Conservation (phyloP, 2,888 invertebrate genomes). For the Nymphalis polychloros region DNA sequence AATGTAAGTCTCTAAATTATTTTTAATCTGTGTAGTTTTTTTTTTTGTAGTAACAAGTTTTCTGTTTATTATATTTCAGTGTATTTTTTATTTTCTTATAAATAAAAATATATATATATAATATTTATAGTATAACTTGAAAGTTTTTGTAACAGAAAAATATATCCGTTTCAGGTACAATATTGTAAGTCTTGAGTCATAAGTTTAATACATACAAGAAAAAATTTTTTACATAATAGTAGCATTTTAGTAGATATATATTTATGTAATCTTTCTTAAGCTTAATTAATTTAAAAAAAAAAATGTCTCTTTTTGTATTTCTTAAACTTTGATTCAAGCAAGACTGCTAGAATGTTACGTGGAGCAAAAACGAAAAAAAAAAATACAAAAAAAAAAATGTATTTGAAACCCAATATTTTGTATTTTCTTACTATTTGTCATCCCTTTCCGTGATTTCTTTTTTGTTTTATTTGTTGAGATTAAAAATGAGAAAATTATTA, state of each 20-base stretch:
- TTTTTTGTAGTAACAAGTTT: background rate
- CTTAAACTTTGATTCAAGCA: conserved; percentile 16
- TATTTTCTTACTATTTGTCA: conserved; percentile 35
- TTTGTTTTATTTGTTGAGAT: conserved; percentile 9
- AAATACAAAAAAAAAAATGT: conserved; percentile 14
- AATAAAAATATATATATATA: too few species aligned
- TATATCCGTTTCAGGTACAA: conserved; percentile 10
- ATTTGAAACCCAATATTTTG: conserved; percentile 32
- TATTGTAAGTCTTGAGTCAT: conserved; percentile 2
- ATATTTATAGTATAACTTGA: background rate
- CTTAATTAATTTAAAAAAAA: conserved; percentile 1
- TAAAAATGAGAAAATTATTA: background rate
- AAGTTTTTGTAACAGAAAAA: background rate
- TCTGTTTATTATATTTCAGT: too few species aligned
- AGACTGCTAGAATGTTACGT: conserved; percentile 28
- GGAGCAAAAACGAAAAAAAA: conserved; percentile 8
- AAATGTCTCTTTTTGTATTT: conserved; percentile 17
- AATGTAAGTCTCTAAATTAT: background rate
- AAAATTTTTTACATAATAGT: background rate
- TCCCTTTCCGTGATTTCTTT: background rate
- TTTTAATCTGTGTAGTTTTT: background rate
- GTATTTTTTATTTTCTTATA: background rate
- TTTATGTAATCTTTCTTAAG: conserved; percentile 3
- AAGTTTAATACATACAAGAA: conserved; percentile 4
- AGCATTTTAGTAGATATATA: background rate